Percentiles rank a stretch among this genome's conserved stretches.
These are phyloP conservation scores for Tetrapedia diversipes DNA, from an alignment of 2,888 invertebrate genomes.

Conservation along the genomic window DNA sequence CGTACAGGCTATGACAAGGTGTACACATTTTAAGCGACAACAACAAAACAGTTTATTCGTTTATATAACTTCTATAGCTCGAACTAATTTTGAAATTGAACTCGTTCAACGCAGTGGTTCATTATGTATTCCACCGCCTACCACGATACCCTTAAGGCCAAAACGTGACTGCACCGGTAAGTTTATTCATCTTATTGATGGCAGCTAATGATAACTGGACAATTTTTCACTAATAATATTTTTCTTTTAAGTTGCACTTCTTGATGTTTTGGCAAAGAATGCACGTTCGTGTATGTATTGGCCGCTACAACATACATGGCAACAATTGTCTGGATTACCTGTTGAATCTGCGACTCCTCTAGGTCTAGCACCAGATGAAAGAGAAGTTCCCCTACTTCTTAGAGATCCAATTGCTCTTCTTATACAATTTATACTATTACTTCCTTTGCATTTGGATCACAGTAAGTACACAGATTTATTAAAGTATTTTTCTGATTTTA, in stretches of 20 bases:
- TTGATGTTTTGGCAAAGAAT: slow-evolving; percentile 94
- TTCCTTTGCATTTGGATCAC: slow-evolving; percentile 93
- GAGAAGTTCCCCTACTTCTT: slow-evolving; percentile 92
- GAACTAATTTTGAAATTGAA: slow-evolving; percentile 97
- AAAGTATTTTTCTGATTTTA: background rate
- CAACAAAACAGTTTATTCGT: slow-evolving; percentile 91
- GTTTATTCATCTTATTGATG: slow-evolving; percentile 45
- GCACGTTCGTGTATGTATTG: slow-evolving; percentile 88
- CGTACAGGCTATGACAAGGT: slow-evolving; percentile 97
- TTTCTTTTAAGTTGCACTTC: slow-evolving; percentile 89
- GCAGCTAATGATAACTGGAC: background rate
- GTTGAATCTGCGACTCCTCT: slow-evolving; percentile 72
- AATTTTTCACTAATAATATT: background rate
- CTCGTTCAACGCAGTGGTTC: slow-evolving; percentile 94
- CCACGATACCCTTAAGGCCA: slow-evolving; percentile 86
- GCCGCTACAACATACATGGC: slow-evolving; percentile 86
- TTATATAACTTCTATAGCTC: slow-evolving; percentile 94
- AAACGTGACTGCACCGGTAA: slow-evolving; percentile 92
- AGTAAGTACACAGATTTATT: slow-evolving; percentile 85
- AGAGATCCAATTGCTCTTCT: slow-evolving; percentile 94
- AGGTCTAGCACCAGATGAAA: slow-evolving; percentile 82
- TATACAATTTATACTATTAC: slow-evolving; percentile 92
- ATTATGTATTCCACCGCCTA: slow-evolving; percentile 84
- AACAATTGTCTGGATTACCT: slow-evolving; percentile 84
- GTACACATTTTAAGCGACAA: slow-evolving; percentile 92